These are phyloP conservation scores for Porites australiensis DNA, from an alignment of 64 coral and sea anemone genomes.

Conservation along the genomic window DNA sequence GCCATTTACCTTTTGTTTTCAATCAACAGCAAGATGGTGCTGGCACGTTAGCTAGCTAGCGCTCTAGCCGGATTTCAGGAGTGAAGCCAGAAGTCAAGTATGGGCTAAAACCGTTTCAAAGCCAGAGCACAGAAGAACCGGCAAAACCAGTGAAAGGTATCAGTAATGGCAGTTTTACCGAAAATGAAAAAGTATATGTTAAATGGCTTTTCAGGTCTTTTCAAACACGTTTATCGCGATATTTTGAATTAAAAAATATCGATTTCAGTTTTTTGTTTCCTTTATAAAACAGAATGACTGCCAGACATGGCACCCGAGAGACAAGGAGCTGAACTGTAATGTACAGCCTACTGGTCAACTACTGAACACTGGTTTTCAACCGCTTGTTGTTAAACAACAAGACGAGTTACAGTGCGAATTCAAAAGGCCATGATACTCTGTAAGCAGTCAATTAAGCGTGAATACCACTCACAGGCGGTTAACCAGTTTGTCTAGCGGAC, in stretches of 20 bases:
- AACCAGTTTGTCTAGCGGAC: neutral
- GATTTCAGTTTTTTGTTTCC: too few species aligned
- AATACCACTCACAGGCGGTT: slow-evolving; percentile 9
- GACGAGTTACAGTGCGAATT: neutral
- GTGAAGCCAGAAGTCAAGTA: too few species aligned
- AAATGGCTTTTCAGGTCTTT: too few species aligned
- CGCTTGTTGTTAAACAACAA: slow-evolving; percentile 18
- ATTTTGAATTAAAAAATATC: too few species aligned
- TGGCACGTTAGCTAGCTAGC: too few species aligned
- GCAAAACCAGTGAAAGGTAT: too few species aligned
- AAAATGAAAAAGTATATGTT: neutral
- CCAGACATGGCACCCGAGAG: neutral
- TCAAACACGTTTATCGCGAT: too few species aligned
- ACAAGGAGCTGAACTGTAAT: neutral
- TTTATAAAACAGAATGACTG: neutral
- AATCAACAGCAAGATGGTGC: neutral
- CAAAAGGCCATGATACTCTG: slow-evolving; percentile 1
- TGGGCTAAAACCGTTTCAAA: too few species aligned
- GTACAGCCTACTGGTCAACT: neutral
- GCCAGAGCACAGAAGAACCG: too few species aligned
- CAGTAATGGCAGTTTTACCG: neutral
- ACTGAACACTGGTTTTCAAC: neutral
- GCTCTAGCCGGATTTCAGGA: too few species aligned
- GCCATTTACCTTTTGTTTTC: neutral
- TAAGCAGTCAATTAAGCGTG: slow-evolving; percentile 4